These are phyloP conservation scores for Lophura swinhoii DNA, from an alignment of 2,797 vertebrate genomes.

Conservation along the genomic window DNA sequence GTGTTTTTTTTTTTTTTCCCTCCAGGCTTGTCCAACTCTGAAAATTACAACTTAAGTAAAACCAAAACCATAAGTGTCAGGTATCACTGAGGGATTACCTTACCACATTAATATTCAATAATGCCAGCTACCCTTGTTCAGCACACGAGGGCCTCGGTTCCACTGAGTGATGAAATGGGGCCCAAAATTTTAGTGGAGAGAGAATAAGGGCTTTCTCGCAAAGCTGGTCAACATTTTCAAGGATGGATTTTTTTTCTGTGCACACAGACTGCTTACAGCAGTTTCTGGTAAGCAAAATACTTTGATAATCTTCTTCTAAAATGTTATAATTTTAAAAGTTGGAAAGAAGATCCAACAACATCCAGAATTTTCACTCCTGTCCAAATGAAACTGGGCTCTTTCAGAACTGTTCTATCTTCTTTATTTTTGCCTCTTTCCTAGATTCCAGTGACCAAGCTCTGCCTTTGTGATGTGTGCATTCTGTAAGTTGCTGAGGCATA, in stretches of 20 bases:
- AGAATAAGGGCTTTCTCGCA: background rate
- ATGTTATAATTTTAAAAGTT: background rate
- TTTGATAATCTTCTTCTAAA: background rate
- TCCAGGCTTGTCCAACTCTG: constrained; percentile 50
- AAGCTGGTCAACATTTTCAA: background rate
- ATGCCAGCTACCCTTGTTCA: constrained; percentile 34
- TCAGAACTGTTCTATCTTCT: background rate
- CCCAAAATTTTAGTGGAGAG: background rate
- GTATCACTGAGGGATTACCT: constrained; percentile 53
- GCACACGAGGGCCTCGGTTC: background rate
- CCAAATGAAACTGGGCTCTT: background rate
- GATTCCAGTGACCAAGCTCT: background rate
- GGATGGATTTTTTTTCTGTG: background rate
- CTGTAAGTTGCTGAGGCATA: background rate
- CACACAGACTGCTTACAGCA: background rate
- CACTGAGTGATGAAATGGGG: background rate
- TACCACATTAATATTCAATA: constrained; percentile 58
- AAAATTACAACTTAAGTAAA: constrained; percentile 70
- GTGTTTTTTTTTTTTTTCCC: constrained; percentile 51
- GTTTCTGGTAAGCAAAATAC: background rate
- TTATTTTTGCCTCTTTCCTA: background rate
- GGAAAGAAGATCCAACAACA: background rate
- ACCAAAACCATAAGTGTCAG: constrained; percentile 65
- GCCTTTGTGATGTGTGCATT: background rate
- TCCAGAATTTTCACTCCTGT: background rate